Base-by-base conservation (phyloP, 2,113 vertebrate genomes). In the Callorhinus ursinus region DNA sequence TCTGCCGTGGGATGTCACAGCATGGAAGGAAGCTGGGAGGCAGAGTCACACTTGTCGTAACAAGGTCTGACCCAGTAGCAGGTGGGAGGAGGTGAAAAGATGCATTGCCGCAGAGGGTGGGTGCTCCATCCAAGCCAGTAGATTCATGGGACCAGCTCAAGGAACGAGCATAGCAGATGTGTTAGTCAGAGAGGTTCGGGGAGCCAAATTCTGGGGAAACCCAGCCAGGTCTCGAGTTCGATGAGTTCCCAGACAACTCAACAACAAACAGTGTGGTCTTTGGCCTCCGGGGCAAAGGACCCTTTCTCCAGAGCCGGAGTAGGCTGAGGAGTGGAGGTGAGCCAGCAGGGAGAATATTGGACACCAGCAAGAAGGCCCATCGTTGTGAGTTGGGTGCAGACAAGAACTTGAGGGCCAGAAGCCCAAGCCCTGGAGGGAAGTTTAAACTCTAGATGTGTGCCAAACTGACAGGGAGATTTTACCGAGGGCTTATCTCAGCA, bases 321-420 rank as follows among this genome's bases (percentile, higher is more conserved):
- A 0, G 19, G 24, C n/a, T 0, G 16, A 0, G 1, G 69, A 7
- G 55, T 1, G 16, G 51, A 36, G 8, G 15, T 5, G 2, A 49
- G 49, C 21, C 22, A 4, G 5, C 4, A 0, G 16, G 24, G 26
- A 11, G 1, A 11, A 16, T 1, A 1, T 0, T 0, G 0, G 0
- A 49, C 28, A 10, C 19, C 0, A 2, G 8, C n/a, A 5, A 0
- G 63, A 7, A 51, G 33, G 6, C 10, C 5, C 1, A 2, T 9
- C 39, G 9, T 6, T 8, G 3, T 1, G 49, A 31, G 10, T 2
- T 16, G 21, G 86, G 0, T 2, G 42, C 2, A 22, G 42, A 57
- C 7, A 1, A 39, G 71, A 26, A 19, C 0, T 13, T 2, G 2
- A n/a, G 24, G 69, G 5, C 46, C 79, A 59, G 86, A 83, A 39